Evolutionary conservation across 1,140 invertebrate species (phyloP), one percentile per base, ranked within the genome.

Genomic region (Drosophila littoralis): DNA sequence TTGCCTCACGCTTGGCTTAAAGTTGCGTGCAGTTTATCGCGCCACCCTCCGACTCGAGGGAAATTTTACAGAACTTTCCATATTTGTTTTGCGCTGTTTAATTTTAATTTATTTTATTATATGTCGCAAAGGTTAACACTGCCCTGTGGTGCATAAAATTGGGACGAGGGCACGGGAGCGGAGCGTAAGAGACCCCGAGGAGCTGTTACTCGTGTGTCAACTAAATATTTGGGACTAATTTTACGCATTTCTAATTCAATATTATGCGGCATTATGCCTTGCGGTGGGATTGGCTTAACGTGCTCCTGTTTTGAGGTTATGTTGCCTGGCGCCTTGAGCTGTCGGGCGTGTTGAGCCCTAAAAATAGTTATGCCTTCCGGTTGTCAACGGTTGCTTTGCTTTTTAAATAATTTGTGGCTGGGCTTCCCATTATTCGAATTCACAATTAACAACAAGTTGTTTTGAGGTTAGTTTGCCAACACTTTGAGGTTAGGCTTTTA

Each of bases 191-290:
- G 28, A 0, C 43, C 54, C 43, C 13, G 12, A 42, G 42, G 35
- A 50, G 52, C 13, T 36, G 8, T 7, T 50, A n/a, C 50, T 55
- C 68, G 6, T 38, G 32, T 48, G 43, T 28, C 35, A 59, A 17
- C 50, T 15, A 55, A 66, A 52, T 45, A 59, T 78, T 86, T 68
- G 50, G 51, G 45, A 70, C 67, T 79, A 86, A 85, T 85, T 85
- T 85, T 79, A 85, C 82, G 79, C 82, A 82, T 64, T 60, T 85
- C 79, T 76, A 81, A 86, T 81, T 85, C 70, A 77, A 73, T 70
- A 86, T 81, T 81, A 71, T 85, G 54, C 63, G 57, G 17, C 55
- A 61, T 74, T 85, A 77, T 80, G 68, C 46, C 70, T 54, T 73
- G 70, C 55, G 70, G 64, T 67, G 59, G 51, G 38, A 59, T 67